Evolutionary conservation across 2,888 invertebrate species (phyloP).

Genomic region (Willowsia nigromaculata): DNA sequence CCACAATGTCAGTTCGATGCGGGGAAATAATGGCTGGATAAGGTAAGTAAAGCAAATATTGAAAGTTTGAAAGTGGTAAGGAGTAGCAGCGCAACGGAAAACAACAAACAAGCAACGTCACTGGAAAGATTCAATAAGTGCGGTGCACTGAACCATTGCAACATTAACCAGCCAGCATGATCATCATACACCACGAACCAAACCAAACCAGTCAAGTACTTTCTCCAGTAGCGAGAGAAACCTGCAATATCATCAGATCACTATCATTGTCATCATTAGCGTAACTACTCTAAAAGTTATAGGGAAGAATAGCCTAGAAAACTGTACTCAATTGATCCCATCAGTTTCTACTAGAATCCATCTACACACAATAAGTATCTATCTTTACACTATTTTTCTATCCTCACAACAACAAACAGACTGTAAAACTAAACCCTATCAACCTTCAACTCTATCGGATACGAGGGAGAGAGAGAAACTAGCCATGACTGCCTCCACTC

Average conservation of each 20-base stretch:
- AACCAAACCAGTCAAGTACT: not conserved
- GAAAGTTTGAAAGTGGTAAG: too few relatives aligned
- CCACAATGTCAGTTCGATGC: not conserved
- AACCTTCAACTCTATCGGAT: not conserved
- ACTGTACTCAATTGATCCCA: not conserved
- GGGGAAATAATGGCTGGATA: not conserved
- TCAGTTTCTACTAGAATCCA: too few relatives aligned
- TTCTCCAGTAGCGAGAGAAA: not conserved
- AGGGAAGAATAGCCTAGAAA: not conserved
- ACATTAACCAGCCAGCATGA: not conserved
- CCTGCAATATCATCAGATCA: not conserved
- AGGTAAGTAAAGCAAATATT: not conserved
- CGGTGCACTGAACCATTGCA: not conserved
- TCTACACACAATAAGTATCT: not conserved
- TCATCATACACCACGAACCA: not conserved
- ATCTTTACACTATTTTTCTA: not conserved
- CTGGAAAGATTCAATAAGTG: not conserved
- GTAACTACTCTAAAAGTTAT: not conserved
- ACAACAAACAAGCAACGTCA: conserved; percentile 3
- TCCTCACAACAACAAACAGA: not conserved
- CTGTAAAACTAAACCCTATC: not conserved
- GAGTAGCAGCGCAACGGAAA: not conserved
- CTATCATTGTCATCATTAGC: not conserved
- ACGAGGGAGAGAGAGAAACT: not conserved
- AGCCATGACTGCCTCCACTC: not conserved